phyloP scores from a whole-genome alignment of 2,113 vertebrate species.

The Podarcis cretensis region DNA sequence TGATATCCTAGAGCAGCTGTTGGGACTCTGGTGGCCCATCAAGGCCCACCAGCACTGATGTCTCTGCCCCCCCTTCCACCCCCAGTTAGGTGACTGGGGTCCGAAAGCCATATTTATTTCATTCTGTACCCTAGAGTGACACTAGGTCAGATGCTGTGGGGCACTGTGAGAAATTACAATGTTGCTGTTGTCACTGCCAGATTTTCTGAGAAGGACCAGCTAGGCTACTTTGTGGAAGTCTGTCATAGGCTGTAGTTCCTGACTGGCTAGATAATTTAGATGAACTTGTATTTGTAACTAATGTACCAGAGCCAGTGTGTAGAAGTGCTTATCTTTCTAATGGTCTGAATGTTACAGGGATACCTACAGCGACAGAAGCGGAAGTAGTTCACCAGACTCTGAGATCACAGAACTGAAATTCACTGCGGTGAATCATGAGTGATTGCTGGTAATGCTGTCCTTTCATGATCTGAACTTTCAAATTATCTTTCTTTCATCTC shows the following conservation, averaged over 20 bases:
- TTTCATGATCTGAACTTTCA: not conserved
- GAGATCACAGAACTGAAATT: conserved; percentile 91
- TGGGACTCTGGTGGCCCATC: not conserved
- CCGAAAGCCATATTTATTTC: not conserved
- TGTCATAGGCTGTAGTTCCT: not conserved
- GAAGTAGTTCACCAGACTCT: conserved; percentile 90
- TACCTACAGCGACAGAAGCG: conserved; percentile 91
- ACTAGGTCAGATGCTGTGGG: not conserved
- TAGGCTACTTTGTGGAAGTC: not conserved
- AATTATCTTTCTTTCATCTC: not conserved
- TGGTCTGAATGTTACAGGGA: conserved; percentile 78
- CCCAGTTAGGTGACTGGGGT: too few relatives aligned
- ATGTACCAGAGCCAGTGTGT: not conserved
- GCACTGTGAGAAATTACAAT: not conserved
- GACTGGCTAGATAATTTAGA: not conserved
- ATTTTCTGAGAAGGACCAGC: not conserved
- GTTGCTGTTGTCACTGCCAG: not conserved
- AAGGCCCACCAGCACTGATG: not conserved
- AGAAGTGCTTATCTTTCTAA: not conserved
- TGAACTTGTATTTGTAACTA: not conserved
- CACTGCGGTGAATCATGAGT: conserved; percentile 80
- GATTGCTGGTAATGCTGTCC: conserved; percentile 57
- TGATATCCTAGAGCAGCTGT: not conserved
- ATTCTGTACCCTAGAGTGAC: not conserved
- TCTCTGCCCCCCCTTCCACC: not conserved